Base-by-base conservation (phyloP, 2,797 vertebrate genomes). In the Hapalemur alaotrensis region DNA sequence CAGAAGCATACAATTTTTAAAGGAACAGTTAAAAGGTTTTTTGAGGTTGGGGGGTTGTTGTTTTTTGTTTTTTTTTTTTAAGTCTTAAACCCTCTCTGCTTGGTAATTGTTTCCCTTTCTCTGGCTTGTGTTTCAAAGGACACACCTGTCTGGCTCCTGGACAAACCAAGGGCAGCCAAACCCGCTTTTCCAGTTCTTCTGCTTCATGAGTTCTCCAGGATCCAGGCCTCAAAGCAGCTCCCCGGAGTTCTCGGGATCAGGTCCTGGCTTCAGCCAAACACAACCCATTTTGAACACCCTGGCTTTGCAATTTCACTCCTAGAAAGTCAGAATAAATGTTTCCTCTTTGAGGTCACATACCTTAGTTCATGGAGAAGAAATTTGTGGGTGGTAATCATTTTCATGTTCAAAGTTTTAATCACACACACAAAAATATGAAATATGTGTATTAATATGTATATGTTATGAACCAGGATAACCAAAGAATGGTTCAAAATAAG, bases 101-200 rank as follows among this genome's bases (percentile, higher is more conserved):
- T 78, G 43, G 8, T 81, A 89, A 72, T 67, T 89, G 22, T 63
- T 87, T 48, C 12, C 72, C 12, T 89, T 7, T 89, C 50, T 90
- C 48, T 93, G 93, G 41, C 15, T 95, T 93, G 61, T 91, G 18
- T 96, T 95, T 96, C 70, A 65, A 83, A 97, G 93, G 96, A 50
- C 89, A 97, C 91, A 90, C 82, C 96, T 23, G 1, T 22, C 43
- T 28, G 91, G 86, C 82, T 96, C 82, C 82, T 52, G 82, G 69
- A 76, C 41, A 86, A 86, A 48, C 2, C 8, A 79, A 72, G 35
- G 17, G 52, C 41, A 95, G 79, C 35, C 70, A 70, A 46, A 63
- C 57, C 97, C 83, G 94, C 35, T 94, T 85, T 96, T 96, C 96
- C 75, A 38, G 96, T 96, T 96, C 70, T n/a, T 67, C 82, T 76